Conservation (phyloP, 2,888 invertebrate species). For the Cyaniris semiargus region DNA sequence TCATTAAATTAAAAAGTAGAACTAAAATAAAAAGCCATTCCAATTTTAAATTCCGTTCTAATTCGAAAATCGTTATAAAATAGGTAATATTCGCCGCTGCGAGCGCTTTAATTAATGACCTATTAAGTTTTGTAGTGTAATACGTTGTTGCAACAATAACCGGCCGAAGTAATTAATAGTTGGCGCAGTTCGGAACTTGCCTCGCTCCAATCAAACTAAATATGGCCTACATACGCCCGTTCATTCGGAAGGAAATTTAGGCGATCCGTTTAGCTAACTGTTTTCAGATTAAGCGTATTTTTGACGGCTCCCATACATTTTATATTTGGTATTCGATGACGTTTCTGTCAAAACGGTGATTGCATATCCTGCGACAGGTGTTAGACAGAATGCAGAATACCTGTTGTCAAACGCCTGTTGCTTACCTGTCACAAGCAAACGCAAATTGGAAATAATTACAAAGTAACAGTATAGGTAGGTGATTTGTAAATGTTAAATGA, state of each 20-base stretch:
- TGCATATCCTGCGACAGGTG: no score
- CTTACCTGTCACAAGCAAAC: no score
- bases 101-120: constrained; percentile 25
- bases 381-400: no score
- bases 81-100: constrained; percentile 6
- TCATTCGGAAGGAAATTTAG: constrained; percentile 19
- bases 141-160: constrained; percentile 23
- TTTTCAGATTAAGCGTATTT: background rate
- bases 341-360: no score
- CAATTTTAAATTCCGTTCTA: constrained; percentile 7
- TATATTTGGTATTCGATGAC: no score
- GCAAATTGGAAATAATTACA: no score
- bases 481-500: no score
- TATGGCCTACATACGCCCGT: constrained; percentile 1
- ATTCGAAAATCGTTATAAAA: constrained; percentile 16
- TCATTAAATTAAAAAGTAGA: no score
- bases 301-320: background rate
- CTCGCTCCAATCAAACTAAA: constrained; percentile 30
- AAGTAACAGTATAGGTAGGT: no score
- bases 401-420: no score
- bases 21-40: background rate
- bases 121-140: constrained; percentile 31
- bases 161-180: constrained; percentile 28
- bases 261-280: background rate
- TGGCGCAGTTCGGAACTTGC: constrained; percentile 25